Conservation (phyloP, 2,113 vertebrate species). For the Pachypanchax playfairii region DNA sequence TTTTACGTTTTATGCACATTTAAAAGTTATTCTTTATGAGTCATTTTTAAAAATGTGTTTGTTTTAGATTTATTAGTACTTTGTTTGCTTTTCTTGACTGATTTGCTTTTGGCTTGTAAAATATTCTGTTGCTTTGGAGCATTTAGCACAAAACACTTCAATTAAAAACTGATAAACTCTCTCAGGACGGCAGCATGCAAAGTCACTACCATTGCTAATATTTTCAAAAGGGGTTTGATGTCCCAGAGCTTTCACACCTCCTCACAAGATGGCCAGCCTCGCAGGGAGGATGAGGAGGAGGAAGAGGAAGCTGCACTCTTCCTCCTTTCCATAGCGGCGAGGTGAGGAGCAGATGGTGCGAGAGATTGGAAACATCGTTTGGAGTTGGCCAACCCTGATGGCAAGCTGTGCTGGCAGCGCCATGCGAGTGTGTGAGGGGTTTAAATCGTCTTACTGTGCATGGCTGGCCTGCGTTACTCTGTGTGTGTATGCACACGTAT, state of each 20-base stretch:
- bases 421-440: constrained; percentile 31
- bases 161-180: constrained; percentile 5
- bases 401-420: constrained; percentile 69
- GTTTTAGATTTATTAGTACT: too few species aligned
- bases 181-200: background rate
- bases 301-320: constrained; percentile 63
- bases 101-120: background rate
- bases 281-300: constrained; percentile 48
- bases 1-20: too few species aligned
- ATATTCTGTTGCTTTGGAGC: background rate
- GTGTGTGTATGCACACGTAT: constrained; percentile 20
- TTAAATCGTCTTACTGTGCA: constrained; percentile 55
- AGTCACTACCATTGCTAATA: constrained; percentile 15
- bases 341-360: constrained; percentile 71
- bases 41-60: too few species aligned
- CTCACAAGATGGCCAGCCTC: constrained; percentile 65
- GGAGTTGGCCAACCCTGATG: constrained; percentile 68
- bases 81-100: constrained; percentile 26
- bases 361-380: constrained; percentile 72
- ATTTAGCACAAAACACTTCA: background rate
- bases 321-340: constrained; percentile 47
- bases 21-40: too few species aligned
- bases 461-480: constrained; percentile 40
- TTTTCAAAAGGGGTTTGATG: constrained; percentile 28
- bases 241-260: constrained; percentile 61